A percentile compares a stretch with the other conserved stretches of the same genome.
These are phyloP conservation scores for Etheostoma perlongum DNA, from an alignment of 2,797 vertebrate genomes.

Conservation along the genomic window DNA sequence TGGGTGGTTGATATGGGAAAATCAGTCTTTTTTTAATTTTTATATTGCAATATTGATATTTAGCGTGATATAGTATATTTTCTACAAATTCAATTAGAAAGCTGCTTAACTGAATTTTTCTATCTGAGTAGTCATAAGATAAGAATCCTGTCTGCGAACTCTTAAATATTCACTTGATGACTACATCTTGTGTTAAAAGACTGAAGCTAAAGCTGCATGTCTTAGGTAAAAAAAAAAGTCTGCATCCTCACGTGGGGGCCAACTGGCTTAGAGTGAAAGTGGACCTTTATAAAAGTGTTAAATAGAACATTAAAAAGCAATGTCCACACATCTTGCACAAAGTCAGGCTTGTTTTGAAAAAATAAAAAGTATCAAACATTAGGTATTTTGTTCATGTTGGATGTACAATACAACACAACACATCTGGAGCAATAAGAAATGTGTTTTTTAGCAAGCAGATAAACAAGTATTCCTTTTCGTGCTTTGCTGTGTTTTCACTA, in stretches of 20 bases:
- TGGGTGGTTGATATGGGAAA: neutral
- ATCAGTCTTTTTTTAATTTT: neutral
- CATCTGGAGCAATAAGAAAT: neutral
- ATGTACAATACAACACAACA: neutral
- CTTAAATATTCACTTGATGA: neutral
- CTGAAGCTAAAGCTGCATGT: too few species aligned
- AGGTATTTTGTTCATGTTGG: neutral
- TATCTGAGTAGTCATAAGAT: neutral
- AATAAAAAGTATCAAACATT: neutral
- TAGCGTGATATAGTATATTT: neutral
- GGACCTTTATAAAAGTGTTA: too few species aligned
- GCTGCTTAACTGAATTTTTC: too few species aligned
- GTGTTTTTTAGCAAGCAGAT: too few species aligned
- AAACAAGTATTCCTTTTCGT: neutral
- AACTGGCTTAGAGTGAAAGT: too few species aligned
- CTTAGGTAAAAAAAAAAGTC: neutral
- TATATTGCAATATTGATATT: neutral
- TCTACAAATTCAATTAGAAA: neutral
- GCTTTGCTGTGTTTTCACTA: neutral
- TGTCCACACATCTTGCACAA: neutral
- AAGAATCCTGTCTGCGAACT: neutral
- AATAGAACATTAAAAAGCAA: neutral
- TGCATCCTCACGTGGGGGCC: neutral
- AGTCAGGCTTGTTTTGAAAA: neutral
- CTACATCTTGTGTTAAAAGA: neutral